A percentile compares a stretch with the other conserved stretches of the same genome.
Evolutionary conservation across 2,888 invertebrate species (phyloP).

Genomic region (Matsumyia berberina): DNA sequence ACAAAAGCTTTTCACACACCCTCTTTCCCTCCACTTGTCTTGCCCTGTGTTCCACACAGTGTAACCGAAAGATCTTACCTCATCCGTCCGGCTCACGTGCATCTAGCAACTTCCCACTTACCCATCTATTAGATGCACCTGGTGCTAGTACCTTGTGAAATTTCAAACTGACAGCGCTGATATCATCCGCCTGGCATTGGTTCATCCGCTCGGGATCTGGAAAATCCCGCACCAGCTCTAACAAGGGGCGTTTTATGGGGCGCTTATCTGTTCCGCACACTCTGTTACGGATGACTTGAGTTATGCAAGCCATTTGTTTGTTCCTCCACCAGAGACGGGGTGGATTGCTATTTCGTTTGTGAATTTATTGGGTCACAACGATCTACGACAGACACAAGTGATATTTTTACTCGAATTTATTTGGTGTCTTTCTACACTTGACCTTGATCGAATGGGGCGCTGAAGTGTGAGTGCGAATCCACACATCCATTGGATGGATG

Average conservation of each 20-base stretch:
- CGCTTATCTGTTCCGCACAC: conserved; percentile 9
- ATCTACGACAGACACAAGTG: conserved; percentile 19
- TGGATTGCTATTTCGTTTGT: not conserved
- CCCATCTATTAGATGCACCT: conserved; percentile 5
- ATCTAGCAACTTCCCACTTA: conserved; percentile 19
- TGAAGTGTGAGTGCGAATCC: not conserved
- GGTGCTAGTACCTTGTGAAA: conserved; percentile 11
- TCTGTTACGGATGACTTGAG: not conserved
- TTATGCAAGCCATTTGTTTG: conserved; percentile 6
- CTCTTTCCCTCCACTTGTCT: not conserved
- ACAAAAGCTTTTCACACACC: not conserved
- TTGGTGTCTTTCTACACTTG: conserved; percentile 27
- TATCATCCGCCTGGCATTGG: not conserved
- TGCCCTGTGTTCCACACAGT: not conserved
- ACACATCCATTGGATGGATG: conserved; percentile 24
- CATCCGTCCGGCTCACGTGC: not conserved
- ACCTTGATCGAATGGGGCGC: conserved; percentile 43
- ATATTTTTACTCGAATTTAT: conserved; percentile 26
- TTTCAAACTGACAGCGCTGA: conserved; percentile 4
- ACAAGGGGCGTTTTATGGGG: conserved; percentile 17
- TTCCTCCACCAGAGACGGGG: not conserved
- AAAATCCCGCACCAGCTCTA: not conserved
- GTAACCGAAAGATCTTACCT: not conserved
- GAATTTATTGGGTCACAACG: conserved; percentile 36
- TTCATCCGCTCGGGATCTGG: not conserved